phyloP scores from a whole-genome alignment of 2,113 vertebrate genomes.

The Atlantisia rogersi region DNA sequence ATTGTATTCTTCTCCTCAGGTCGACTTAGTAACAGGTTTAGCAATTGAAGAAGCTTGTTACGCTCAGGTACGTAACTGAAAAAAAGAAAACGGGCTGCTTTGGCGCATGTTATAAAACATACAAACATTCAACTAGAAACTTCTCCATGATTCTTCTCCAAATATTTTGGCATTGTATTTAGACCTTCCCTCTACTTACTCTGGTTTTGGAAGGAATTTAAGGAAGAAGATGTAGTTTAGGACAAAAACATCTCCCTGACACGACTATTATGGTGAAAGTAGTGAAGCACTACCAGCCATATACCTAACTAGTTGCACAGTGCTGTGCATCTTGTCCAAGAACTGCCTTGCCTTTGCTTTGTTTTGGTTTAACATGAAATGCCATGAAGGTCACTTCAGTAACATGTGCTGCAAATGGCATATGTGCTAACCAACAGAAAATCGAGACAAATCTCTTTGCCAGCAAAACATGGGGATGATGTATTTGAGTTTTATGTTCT shows the following conservation, averaged over 20 bases:
- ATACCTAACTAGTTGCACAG: background rate
- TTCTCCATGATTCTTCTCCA: background rate
- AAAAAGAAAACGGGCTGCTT: background rate
- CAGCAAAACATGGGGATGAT: background rate
- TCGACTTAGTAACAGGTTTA: slow-evolving; percentile 93
- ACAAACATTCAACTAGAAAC: background rate
- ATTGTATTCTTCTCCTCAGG: slow-evolving; percentile 77
- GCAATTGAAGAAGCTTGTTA: slow-evolving; percentile 99
- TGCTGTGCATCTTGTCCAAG: background rate
- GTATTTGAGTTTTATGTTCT: background rate
- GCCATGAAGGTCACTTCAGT: background rate
- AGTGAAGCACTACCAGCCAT: background rate
- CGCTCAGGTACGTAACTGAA: slow-evolving; percentile 85
- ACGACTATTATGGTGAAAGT: background rate
- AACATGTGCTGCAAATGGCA: background rate
- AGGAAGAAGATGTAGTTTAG: background rate
- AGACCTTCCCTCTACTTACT: background rate
- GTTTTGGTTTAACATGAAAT: background rate
- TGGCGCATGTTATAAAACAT: background rate
- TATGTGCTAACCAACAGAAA: background rate
- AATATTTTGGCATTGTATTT: background rate
- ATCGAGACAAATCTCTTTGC: background rate
- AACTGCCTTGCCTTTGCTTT: background rate
- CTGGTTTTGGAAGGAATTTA: background rate
- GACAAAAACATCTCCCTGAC: background rate